Evolutionary conservation across 2,888 invertebrate species (phyloP).

Genomic region (Chloromyia formosa): DNA sequence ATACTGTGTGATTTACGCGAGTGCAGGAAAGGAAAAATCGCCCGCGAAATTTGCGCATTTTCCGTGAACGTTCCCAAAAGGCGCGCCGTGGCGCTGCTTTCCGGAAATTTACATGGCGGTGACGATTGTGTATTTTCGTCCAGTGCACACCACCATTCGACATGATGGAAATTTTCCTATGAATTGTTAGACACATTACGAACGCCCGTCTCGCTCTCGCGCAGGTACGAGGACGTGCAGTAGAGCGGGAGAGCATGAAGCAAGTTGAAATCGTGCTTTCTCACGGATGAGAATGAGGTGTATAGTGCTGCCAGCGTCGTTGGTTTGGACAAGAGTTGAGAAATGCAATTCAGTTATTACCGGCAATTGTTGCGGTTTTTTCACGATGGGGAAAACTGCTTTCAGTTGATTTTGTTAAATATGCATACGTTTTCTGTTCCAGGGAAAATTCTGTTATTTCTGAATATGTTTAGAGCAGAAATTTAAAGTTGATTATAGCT

Average conservation of each 20-base stretch:
- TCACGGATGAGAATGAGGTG: background rate
- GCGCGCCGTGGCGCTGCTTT: background rate
- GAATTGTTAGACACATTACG: background rate
- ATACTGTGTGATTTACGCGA: background rate
- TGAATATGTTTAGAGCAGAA: no score
- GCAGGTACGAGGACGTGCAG: background rate
- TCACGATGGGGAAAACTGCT: no score
- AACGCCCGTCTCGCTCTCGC: constrained; percentile 13
- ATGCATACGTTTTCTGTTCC: no score
- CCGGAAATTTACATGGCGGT: background rate
- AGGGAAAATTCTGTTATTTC: no score
- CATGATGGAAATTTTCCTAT: constrained; percentile 39
- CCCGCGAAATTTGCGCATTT: background rate
- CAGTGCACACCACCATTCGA: constrained; percentile 8
- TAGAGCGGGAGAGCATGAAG: background rate
- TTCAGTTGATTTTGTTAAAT: no score
- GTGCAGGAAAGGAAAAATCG: background rate
- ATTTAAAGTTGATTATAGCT: no score
- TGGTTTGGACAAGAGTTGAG: background rate
- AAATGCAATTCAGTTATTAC: no score
- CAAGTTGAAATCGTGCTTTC: background rate
- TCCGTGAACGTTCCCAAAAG: background rate
- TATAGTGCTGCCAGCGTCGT: constrained; percentile 1
- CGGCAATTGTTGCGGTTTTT: no score
- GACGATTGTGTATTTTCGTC: constrained; percentile 7